phyloP scores from a whole-genome alignment of 30 jellyfish, hydroid and myxozoan species.

The Cassiopea xamachana region DNA sequence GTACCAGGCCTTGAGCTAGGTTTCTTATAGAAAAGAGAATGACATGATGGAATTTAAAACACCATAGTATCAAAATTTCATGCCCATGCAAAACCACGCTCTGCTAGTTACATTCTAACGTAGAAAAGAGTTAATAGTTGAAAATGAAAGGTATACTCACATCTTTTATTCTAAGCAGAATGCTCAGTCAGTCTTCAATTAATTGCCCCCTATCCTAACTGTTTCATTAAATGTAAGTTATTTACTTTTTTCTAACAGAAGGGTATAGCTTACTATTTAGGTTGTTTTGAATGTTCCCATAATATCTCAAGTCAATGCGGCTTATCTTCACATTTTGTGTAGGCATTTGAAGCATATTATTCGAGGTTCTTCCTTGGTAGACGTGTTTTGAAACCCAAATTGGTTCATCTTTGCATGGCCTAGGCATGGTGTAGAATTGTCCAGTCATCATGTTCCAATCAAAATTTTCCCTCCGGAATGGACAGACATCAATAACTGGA shows the following conservation, averaged over 20 bases:
- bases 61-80: too few species aligned
- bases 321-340: conserved; percentile 26
- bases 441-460: conserved; percentile 68
- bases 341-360: neutral
- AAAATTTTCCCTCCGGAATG: conserved; percentile 64
- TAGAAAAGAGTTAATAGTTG: too few species aligned
- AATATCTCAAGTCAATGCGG: conserved; percentile 8
- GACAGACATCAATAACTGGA: conserved; percentile 78
- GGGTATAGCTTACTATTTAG: neutral
- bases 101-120: too few species aligned
- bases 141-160: too few species aligned
- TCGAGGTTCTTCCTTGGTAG: conserved; percentile 53
- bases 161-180: too few species aligned
- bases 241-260: neutral
- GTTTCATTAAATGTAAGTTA: neutral
- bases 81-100: too few species aligned
- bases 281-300: neutral
- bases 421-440: conserved; percentile 65
- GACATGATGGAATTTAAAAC: too few species aligned
- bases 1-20: too few species aligned
- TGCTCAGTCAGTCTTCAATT: too few species aligned
- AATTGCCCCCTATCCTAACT: too few species aligned
- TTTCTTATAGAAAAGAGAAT: too few species aligned
- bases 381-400: conserved; percentile 64
- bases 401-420: conserved; percentile 80